Base-by-base conservation (phyloP, 1,140 invertebrate species). In the Drosophila lini region DNA sequence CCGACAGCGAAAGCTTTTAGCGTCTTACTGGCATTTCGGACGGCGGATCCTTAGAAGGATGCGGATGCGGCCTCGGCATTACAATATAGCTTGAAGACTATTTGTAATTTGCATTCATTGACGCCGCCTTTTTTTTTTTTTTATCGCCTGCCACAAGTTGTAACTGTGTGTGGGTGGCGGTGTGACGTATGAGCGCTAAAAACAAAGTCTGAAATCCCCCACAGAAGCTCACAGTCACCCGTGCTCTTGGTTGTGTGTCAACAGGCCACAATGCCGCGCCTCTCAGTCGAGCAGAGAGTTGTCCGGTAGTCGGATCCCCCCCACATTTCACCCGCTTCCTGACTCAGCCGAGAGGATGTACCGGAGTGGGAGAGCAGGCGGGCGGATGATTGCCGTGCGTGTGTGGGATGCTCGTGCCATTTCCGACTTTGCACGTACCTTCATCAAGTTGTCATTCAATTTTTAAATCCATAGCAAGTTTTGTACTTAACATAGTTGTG, bases 391-490 rank as follows among this genome's bases (percentile, higher is more conserved):
- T 78, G 74, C 36, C 65, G 65, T 70, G 74, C 73, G 60, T 69
- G 79, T 61, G 45, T 50, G 62, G 65, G 61, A 80, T 78, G 80
- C 62, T 74, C 73, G 55, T 88, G 68, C 80, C 74, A 86, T 86
- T 88, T 88, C 84, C 83, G 83, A 84, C 83, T 84, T 88, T 88
- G 82, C 84, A 89, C 83, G 84, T 89, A 89, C 84, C 84, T 89
- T 89, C 84, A 89, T 89, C 84, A 89, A 89, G 84, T 89, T 89
- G 84, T 89, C 84, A 89, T 89, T 89, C 84, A 89, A 89, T 89
- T 89, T 89, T 89, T 89, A 89, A 89, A 89, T 89, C 84, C 84
- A 89, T 89, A 73, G 85, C 84, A 89, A 84, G 83, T 88, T 89
- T 88, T 83, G 80, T 88, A 89, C 84, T 89, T 89, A 88, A 89